These are phyloP conservation scores for Eospalax fontanierii DNA, from an alignment of 2,797 vertebrate genomes.

Conservation along the genomic window DNA sequence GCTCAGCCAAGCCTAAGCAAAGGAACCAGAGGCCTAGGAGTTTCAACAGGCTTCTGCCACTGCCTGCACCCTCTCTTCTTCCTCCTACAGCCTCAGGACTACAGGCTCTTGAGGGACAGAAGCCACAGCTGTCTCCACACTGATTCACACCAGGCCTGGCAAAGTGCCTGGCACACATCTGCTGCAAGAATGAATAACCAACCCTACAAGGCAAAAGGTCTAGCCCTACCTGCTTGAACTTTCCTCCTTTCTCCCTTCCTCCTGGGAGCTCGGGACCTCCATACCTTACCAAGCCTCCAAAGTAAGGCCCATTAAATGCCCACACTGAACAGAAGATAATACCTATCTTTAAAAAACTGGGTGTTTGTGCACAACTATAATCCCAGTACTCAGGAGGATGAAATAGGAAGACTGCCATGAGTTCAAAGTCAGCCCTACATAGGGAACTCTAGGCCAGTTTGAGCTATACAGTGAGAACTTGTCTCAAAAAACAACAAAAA, in stretches of 20 bases:
- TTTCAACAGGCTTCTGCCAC: background rate
- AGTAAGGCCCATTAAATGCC: background rate
- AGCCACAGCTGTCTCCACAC: slow-evolving; percentile 42
- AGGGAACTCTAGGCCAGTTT: background rate
- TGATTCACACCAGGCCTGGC: slow-evolving; percentile 51
- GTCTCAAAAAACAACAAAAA: background rate
- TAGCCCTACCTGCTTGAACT: background rate
- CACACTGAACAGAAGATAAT: background rate
- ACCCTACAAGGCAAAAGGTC: background rate
- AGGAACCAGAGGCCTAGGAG: background rate
- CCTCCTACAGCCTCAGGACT: slow-evolving; percentile 38
- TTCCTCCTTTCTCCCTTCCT: background rate
- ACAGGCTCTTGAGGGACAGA: slow-evolving; percentile 39
- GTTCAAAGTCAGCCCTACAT: background rate
- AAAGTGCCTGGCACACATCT: slow-evolving; percentile 40
- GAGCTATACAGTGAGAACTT: background rate
- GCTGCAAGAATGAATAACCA: slow-evolving; percentile 29
- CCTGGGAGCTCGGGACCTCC: background rate
- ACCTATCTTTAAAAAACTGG: background rate
- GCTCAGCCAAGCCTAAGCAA: background rate
- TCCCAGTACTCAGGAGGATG: background rate
- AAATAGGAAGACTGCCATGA: background rate
- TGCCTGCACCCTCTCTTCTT: background rate
- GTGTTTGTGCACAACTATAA: background rate
- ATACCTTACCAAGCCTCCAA: background rate